Evolutionary conservation across 2,888 invertebrate species (phyloP), one percentile per base, ranked within the genome.

Genomic region (Sinodicranocentrus sp.): DNA sequence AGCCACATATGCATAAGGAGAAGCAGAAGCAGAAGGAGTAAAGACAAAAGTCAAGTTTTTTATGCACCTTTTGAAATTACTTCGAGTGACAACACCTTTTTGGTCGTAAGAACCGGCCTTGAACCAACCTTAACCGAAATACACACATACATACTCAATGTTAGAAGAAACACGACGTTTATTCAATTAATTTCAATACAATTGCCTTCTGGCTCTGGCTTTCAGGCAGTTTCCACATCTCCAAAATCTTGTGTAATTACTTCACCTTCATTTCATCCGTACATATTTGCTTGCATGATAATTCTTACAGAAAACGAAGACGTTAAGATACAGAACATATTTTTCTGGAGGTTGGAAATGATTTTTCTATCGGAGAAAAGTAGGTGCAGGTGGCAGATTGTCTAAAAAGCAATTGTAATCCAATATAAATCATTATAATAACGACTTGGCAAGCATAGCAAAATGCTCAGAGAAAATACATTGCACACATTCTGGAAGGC

Each of bases 71-170:
- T 17, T 48, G n/a, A 19, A 57, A 17, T 15, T 43, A 65, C 19
- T 65, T 65, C 33, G 43, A 43, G 57, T 72, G 71, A 33, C 71
- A 70, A 70, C 52, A 70, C 52, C 70, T 70, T 28, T 39, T 65
- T 21, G 6, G 19, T 19, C 13, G 15, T 68, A 26, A 25, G 26
- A 59, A 33, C 72, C 63, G 73, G 48, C 73, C 73, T 73, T 73
- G 73, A 73, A 73, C 61, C 61, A 63, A 63, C 72, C 72, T 72
- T 63, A 72, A 72, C 59, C 57, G 57, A 57, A 57, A 72, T 52
- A 5, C 39, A 5, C 13, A 13, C 13, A 39, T 39, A 13, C 39
- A 39, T 39, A 13, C 39, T 8, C 13, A 39, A 8, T 39, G 13
- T 39, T n/a, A n/a, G n/a, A n/a, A n/a, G n/a, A n/a, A n/a, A n/a